These are phyloP conservation scores for Drosophila lini DNA, from an alignment of 1,140 invertebrate genomes.

Conservation along the genomic window DNA sequence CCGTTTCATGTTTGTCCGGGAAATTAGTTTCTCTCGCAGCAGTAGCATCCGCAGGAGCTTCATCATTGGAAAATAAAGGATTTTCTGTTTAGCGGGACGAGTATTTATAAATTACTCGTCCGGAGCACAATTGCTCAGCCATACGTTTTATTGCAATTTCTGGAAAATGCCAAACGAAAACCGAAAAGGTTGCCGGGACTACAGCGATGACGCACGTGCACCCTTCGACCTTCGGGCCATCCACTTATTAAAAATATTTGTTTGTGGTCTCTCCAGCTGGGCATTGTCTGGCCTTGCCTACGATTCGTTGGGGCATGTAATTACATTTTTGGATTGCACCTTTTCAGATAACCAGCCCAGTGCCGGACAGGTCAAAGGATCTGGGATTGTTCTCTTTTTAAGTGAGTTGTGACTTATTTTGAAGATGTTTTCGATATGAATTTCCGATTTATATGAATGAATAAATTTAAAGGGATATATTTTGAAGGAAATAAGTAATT, in stretches of 20 bases:
- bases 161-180: conserved; percentile 35
- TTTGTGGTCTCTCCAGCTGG: conserved; percentile 44
- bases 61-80: conserved; percentile 49
- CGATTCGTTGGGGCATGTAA: conserved; percentile 67
- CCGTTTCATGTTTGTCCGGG: conserved; percentile 68
- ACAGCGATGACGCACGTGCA: conserved; percentile 51
- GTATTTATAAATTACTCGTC: conserved; percentile 75
- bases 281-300: conserved; percentile 68
- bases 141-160: conserved; percentile 78
- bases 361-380: conserved; percentile 9
- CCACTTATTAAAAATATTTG: conserved; percentile 77
- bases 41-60: conserved; percentile 1
- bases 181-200: conserved; percentile 50
- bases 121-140: conserved; percentile 61
- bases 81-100: conserved; percentile 19
- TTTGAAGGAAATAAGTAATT: neutral
- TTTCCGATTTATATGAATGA: neutral
- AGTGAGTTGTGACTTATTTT: neutral
- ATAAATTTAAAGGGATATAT: neutral
- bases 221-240: conserved; percentile 3
- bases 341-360: conserved; percentile 41
- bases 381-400: neutral
- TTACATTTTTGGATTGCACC: conserved; percentile 59
- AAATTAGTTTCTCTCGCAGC: conserved; percentile 63
- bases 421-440: neutral